phyloP scores from a whole-genome alignment of 2,797 vertebrate genomes.

The Acipenser ruthenus region DNA sequence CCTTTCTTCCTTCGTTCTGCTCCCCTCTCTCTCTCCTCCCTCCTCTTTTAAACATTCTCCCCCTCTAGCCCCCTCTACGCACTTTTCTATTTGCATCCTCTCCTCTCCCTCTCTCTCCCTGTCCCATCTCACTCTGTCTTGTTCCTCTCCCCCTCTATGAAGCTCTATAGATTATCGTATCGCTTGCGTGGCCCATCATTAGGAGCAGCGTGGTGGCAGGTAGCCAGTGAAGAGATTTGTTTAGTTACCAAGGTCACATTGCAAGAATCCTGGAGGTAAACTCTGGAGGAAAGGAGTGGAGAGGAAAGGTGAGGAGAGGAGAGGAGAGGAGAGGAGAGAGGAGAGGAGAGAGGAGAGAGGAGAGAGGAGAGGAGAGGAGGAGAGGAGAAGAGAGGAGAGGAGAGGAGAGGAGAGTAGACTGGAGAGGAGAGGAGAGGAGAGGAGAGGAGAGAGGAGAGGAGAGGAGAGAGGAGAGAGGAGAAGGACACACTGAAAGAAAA shows the following conservation, averaged over 20 bases:
- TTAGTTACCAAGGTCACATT: no score
- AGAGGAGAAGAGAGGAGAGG: conserved; percentile 11
- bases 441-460: background rate
- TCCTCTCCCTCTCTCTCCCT: conserved; percentile 16
- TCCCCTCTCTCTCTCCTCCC: conserved; percentile 18
- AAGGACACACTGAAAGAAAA: no score
- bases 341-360: background rate
- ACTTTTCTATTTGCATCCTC: conserved; percentile 1
- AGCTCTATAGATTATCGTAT: no score
- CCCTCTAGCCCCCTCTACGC: no score
- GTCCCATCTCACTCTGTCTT: background rate
- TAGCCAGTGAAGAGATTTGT: no score
- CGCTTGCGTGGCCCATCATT: no score
- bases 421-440: background rate
- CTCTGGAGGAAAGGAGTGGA: no score
- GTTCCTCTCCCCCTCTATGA: background rate
- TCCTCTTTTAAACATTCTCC: conserved; percentile 12
- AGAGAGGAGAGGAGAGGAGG: conserved; percentile 4
- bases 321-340: no score
- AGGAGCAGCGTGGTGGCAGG: no score
- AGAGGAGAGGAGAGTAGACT: background rate
- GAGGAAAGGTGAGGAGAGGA: background rate
- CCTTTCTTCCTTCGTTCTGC: conserved; percentile 8
- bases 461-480: no score
- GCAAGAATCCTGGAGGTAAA: no score